These are phyloP conservation scores for Plestiodon gilberti DNA, from an alignment of 2,113 vertebrate species.

Conservation along the genomic window DNA sequence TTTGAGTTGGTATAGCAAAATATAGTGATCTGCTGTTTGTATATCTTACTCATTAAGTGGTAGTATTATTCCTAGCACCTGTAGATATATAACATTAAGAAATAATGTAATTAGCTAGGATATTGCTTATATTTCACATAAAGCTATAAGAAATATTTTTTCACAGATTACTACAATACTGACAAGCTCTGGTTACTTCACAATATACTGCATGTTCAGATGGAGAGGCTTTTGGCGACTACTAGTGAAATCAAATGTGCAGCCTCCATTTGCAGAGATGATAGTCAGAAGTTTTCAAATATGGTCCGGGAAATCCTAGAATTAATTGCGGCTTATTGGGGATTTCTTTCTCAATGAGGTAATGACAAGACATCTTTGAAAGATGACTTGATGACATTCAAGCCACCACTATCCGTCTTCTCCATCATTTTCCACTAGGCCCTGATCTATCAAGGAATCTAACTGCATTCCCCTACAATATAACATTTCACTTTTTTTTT, in stretches of 20 bases:
- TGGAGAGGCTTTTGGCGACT: not conserved
- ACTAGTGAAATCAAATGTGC: not conserved
- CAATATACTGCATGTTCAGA: not conserved
- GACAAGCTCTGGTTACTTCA: not conserved
- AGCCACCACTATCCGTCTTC: not conserved
- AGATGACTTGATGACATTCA: not conserved
- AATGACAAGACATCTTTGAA: not conserved
- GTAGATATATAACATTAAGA: not conserved
- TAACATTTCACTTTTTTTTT: too few species aligned
- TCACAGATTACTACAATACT: not conserved
- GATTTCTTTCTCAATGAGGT: not conserved
- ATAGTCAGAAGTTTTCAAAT: not conserved
- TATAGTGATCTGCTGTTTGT: not conserved
- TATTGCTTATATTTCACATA: not conserved
- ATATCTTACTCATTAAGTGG: not conserved
- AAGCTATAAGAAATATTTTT: not conserved
- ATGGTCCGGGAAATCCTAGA: not conserved
- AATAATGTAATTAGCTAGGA: not conserved
- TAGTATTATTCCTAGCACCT: not conserved
- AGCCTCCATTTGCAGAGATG: not conserved
- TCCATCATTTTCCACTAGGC: not conserved
- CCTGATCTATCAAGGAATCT: not conserved
- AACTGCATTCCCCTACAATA: not conserved
- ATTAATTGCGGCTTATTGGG: not conserved
- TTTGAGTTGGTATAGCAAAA: not conserved